phyloP scores from a whole-genome alignment of 2,888 invertebrate genomes.

The Nomada fabriciana region DNA sequence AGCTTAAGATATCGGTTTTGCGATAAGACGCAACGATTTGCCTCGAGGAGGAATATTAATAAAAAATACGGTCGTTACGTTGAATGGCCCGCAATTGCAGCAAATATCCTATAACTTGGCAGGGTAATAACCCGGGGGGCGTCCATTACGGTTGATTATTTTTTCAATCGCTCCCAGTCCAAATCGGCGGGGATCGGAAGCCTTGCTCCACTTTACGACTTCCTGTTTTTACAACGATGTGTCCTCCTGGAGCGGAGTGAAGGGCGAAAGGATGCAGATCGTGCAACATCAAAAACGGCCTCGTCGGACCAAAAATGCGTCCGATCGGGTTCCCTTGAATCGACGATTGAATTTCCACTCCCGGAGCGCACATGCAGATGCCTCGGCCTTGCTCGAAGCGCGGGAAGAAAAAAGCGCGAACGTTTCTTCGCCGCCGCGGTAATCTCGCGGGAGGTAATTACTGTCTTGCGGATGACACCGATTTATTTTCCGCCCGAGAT shows the following conservation, averaged over 20 bases:
- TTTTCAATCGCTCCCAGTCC: neutral
- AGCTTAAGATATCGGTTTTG: too few relatives aligned
- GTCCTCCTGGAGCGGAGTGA: neutral
- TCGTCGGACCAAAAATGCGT: neutral
- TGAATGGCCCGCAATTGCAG: neutral
- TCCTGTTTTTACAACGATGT: conserved; percentile 1
- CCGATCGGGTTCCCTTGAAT: conserved; percentile 21
- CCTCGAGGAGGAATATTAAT: too few relatives aligned
- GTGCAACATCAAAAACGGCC: neutral
- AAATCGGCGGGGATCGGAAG: neutral
- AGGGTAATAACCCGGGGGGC: neutral
- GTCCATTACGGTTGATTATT: neutral
- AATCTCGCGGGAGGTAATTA: conserved; percentile 8
- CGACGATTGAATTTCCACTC: conserved; percentile 26
- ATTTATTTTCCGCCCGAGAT: conserved; percentile 45
- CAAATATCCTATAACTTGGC: neutral
- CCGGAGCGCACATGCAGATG: conserved; percentile 22
- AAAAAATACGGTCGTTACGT: too few relatives aligned
- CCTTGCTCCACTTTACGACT: conserved; percentile 14
- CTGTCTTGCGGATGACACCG: conserved; percentile 56
- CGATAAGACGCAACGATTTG: too few relatives aligned
- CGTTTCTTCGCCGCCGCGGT: neutral
- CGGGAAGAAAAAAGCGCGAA: conserved; percentile 18
- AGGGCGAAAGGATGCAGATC: neutral
- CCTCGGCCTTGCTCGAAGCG: conserved; percentile 33